A percentile compares a stretch with the other conserved stretches of the same genome.
These are phyloP conservation scores for Amblyraja radiata DNA, from an alignment of 2,797 vertebrate genomes.

Conservation along the genomic window DNA sequence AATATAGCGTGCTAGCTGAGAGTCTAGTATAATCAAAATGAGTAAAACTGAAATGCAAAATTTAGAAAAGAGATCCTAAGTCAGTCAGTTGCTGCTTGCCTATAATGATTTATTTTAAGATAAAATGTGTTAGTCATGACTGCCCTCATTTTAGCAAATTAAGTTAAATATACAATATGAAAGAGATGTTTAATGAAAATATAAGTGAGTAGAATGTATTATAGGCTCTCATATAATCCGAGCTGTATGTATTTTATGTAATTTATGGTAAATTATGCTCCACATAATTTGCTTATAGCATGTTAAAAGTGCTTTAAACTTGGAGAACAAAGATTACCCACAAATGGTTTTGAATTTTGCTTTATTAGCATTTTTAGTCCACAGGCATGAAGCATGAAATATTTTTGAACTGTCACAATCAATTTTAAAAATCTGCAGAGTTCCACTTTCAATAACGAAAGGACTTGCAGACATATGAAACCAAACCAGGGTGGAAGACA, in stretches of 20 bases:
- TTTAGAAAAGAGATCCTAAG: neutral
- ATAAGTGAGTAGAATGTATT: slow-evolving; percentile 55
- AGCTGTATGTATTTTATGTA: slow-evolving; percentile 55
- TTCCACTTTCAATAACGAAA: slow-evolving; percentile 56
- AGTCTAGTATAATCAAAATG: neutral
- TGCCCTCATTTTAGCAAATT: neutral
- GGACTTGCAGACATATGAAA: neutral
- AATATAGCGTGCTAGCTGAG: neutral
- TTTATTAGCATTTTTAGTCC: slow-evolving; percentile 54
- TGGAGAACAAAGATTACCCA: slow-evolving; percentile 62
- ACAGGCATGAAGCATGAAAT: slow-evolving; percentile 51
- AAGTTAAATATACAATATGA: slow-evolving; percentile 56
- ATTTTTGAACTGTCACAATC: slow-evolving; percentile 52
- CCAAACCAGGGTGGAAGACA: neutral
- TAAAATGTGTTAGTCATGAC: neutral
- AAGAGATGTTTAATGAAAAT: slow-evolving; percentile 55
- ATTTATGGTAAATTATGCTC: slow-evolving; percentile 61
- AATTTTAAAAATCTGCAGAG: slow-evolving; percentile 47
- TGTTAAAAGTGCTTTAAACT: slow-evolving; percentile 47
- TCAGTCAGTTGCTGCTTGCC: neutral
- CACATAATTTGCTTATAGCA: slow-evolving; percentile 55
- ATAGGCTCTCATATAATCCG: slow-evolving; percentile 58
- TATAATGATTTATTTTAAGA: neutral
- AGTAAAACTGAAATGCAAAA: neutral
- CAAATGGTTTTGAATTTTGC: slow-evolving; percentile 62